These are phyloP conservation scores for Drosophila ogumai DNA, from an alignment of 1,140 invertebrate species.

Conservation along the genomic window DNA sequence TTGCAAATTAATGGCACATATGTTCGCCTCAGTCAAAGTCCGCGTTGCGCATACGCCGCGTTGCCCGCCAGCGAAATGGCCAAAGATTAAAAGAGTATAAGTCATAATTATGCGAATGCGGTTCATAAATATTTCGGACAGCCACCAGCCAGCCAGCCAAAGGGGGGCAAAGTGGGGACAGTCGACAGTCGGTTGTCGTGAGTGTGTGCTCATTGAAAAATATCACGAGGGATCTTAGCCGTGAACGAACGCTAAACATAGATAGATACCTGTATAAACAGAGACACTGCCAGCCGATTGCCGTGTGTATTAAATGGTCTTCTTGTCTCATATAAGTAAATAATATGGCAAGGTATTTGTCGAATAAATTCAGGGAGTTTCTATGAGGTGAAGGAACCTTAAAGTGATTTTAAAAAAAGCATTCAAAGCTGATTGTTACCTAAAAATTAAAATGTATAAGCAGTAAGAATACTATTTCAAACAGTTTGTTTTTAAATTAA, in stretches of 20 bases:
- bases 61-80: slow-evolving; percentile 12
- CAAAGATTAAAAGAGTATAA: slow-evolving; percentile 42
- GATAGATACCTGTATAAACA: slow-evolving; percentile 49
- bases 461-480: fast-evolving
- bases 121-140: slow-evolving; percentile 51
- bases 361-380: neutral
- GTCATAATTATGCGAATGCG: slow-evolving; percentile 63
- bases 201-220: slow-evolving; percentile 44
- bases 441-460: neutral
- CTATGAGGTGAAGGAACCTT: neutral
- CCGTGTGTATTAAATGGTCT: slow-evolving; percentile 26
- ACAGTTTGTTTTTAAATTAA: neutral
- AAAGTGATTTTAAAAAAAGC: neutral
- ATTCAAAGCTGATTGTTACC: neutral
- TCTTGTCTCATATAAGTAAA: slow-evolving; percentile 3
- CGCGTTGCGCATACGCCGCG: slow-evolving; percentile 62
- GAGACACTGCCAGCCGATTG: neutral
- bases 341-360: neutral
- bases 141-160: neutral
- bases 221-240: slow-evolving; percentile 56
- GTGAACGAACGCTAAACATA: slow-evolving; percentile 38
- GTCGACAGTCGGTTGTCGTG: neutral
- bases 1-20: slow-evolving; percentile 71
- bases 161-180: neutral
- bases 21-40: slow-evolving; percentile 31